Conservation (phyloP, 2,113 vertebrate genomes). For the Rhagologus leucostigma region DNA sequence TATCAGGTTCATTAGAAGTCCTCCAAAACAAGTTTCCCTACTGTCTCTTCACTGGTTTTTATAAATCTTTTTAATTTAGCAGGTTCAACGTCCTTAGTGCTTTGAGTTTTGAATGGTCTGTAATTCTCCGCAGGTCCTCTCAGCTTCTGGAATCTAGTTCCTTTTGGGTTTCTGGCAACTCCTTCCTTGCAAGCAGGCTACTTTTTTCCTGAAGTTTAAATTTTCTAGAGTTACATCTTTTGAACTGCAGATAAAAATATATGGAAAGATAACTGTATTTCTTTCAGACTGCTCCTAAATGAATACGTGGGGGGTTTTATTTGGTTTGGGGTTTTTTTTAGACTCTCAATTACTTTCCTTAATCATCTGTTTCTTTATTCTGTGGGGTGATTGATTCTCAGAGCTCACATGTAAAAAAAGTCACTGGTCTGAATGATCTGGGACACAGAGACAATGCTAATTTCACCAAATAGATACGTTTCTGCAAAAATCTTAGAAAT, state of each 20-base stretch:
- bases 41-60: background rate
- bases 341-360: background rate
- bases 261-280: background rate
- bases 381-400: background rate
- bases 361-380: background rate
- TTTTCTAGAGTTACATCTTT: background rate
- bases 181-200: background rate
- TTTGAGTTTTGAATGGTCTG: background rate
- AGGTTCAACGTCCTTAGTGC: background rate
- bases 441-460: background rate
- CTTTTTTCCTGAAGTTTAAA: background rate
- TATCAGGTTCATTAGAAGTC: background rate
- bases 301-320: fast-evolving
- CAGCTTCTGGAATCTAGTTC: background rate
- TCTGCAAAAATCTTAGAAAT: background rate
- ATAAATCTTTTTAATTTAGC: background rate
- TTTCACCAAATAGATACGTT: background rate
- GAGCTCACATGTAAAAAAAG: background rate
- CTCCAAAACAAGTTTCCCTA: background rate
- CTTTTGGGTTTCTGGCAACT: background rate
- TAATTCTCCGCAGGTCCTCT: background rate
- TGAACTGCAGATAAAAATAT: background rate
- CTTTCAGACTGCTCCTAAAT: background rate
- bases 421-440: background rate
- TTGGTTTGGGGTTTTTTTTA: background rate